Evolutionary conservation across 2,888 invertebrate genomes (phyloP).

Genomic region (Scaptodrosophila latifasciaeformis): DNA sequence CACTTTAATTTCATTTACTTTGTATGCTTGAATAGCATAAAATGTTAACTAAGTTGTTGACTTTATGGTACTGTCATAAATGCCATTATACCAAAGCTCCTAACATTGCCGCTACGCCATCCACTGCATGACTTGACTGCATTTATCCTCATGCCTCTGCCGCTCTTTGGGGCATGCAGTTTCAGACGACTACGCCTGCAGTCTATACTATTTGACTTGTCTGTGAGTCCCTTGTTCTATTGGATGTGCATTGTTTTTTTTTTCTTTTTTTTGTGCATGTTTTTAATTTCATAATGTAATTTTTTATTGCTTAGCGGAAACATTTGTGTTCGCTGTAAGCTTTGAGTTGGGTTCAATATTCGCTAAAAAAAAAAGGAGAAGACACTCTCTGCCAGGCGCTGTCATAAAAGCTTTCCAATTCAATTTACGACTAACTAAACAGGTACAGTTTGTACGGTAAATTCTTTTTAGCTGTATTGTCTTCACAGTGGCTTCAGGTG

Average conservation of each 20-base stretch:
- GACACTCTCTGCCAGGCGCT: not conserved
- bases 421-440: not conserved
- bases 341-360: no score
- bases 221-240: not conserved
- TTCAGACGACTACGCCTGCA: not conserved
- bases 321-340: not conserved
- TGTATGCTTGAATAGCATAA: constrained; percentile 37
- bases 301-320: constrained; percentile 46
- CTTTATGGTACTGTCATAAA: constrained; percentile 26
- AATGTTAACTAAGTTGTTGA: constrained; percentile 51
- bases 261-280: no score
- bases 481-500: no score
- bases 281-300: constrained; percentile 44
- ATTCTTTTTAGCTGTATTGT: no score
- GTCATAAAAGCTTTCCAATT: not conserved
- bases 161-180: not conserved
- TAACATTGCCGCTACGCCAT: not conserved
- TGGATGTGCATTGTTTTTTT: not conserved
- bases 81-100: not conserved
- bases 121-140: not conserved
- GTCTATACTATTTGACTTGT: not conserved
- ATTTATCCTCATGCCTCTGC: not conserved
- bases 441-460: no score
- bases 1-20: constrained; percentile 44
- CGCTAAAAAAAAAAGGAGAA: no score